Base-by-base conservation (phyloP, 2,888 invertebrate species). In the Eueremaeus valkanovi region DNA sequence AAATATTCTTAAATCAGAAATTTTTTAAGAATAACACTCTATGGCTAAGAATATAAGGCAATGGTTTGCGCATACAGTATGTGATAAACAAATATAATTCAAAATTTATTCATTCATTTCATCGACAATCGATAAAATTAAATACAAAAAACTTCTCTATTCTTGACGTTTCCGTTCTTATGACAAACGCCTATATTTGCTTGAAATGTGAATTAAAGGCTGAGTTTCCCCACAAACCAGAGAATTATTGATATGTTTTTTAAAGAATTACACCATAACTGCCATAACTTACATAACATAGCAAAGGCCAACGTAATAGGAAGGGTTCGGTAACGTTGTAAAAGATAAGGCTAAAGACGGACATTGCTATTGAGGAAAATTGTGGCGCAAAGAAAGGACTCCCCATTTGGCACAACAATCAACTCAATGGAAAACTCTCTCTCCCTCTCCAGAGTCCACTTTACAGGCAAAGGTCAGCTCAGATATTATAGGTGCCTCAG, bases 271-370 rank as follows among this genome's bases (percentile, higher is more conserved):
- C 66, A 36, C 61, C 31, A 66, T 66, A 58, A 66, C 66, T 66
- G n/a, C 61, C 31, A 66, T 66, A 58, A 66, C 66, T 66, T 66
- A 66, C 66, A 66, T 66, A 66, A 66, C 18, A 66, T 18, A 36
- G 16, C 31, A 21, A 66, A 66, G 66, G 27, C 36, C 5, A 8
- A 36, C 66, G 66, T n/a, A 66, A 66, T 66, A 66, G 66, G 66
- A 66, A 66, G 66, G 66, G 66, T 66, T 66, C 36, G 66, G 16
- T 33, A 5, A 31, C 13, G 36, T 13, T 24, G 21, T 58, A 11
- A 11, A 24, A 6, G 24, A 29, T 16, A 29, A 29, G n/a, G n/a
- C n/a, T n/a, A n/a, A n/a, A n/a, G n/a, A n/a, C 29, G 11, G 3
- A 21, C 24, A 27, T n/a, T 8, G 36, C 33, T n/a, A 8, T n/a